Evolutionary conservation across 2,888 invertebrate species (phyloP).

Genomic region (Melanostoma mellinum): DNA sequence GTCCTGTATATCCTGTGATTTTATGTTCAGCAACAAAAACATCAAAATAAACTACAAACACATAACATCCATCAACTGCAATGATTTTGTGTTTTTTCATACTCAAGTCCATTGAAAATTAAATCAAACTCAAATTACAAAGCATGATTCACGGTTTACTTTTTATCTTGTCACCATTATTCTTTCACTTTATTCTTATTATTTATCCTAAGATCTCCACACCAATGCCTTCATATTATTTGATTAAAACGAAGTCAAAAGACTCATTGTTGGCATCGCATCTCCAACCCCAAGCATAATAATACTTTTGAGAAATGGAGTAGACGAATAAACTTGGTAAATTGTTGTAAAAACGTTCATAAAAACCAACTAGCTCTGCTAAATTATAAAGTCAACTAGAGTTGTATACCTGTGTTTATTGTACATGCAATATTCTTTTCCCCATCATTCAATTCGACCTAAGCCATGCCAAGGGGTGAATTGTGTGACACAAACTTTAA

Average conservation of each 20-base stretch:
- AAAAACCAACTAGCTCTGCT: constrained; percentile 39
- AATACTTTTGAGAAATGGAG: neutral
- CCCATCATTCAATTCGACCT: constrained; percentile 29
- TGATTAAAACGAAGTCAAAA: constrained; percentile 38
- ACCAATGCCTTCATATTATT: constrained; percentile 21
- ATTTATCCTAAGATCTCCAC: constrained; percentile 9
- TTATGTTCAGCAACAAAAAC: too few relatives aligned
- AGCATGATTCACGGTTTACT: too few relatives aligned
- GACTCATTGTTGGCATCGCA: neutral
- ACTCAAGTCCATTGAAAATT: too few relatives aligned
- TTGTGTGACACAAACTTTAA: constrained; percentile 51
- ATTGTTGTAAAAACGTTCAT: constrained; percentile 8
- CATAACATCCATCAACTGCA: too few relatives aligned
- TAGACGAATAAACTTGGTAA: constrained; percentile 7
- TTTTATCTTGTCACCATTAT: neutral
- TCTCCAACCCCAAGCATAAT: too few relatives aligned
- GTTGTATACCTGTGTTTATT: neutral
- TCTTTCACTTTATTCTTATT: constrained; percentile 14
- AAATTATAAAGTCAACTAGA: constrained; percentile 23
- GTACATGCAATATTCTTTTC: constrained; percentile 1
- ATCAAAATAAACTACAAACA: too few relatives aligned
- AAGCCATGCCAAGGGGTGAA: constrained; percentile 33
- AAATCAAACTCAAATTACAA: too few relatives aligned
- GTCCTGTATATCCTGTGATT: too few relatives aligned
- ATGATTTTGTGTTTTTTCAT: too few relatives aligned